These are phyloP conservation scores for Chaetodon trifasciatus DNA, from an alignment of 2,797 vertebrate genomes.

Conservation along the genomic window DNA sequence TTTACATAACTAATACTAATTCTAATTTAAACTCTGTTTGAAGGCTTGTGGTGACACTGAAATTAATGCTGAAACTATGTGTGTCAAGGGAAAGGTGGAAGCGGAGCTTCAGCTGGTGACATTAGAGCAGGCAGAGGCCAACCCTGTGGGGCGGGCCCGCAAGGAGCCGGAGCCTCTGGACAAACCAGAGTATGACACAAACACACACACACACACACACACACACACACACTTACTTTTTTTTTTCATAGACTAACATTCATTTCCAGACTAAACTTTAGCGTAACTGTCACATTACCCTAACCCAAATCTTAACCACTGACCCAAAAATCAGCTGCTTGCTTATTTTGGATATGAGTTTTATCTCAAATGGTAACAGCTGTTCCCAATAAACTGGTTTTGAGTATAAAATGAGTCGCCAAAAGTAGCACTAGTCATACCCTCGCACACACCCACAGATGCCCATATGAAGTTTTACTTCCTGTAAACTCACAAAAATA, in stretches of 20 bases:
- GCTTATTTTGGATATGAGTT: too few relatives aligned
- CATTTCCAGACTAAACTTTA: too few relatives aligned
- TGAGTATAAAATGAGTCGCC: too few relatives aligned
- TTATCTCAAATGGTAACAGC: too few relatives aligned
- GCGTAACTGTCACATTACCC: too few relatives aligned
- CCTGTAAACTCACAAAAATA: too few relatives aligned
- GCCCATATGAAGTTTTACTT: not conserved
- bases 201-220: slow-evolving; percentile 11
- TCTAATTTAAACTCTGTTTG: not conserved
- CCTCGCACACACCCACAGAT: too few relatives aligned
- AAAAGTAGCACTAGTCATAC: too few relatives aligned
- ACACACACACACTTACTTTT: not conserved
- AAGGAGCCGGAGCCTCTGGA: slow-evolving; percentile 95
- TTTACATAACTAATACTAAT: not conserved
- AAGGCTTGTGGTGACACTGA: not conserved
- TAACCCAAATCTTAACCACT: too few relatives aligned
- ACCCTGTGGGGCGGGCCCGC: slow-evolving; percentile 90
- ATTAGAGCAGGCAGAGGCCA: slow-evolving; percentile 90
- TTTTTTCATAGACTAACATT: too few relatives aligned
- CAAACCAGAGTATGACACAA: slow-evolving; percentile 90
- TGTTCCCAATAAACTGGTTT: too few relatives aligned
- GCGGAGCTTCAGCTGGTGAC: slow-evolving; percentile 93
- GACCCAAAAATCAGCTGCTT: too few relatives aligned
- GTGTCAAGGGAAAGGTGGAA: slow-evolving; percentile 93
- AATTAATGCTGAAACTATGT: slow-evolving; percentile 5